A percentile compares a stretch with the other conserved stretches of the same genome.
phyloP scores from a whole-genome alignment of 1,140 invertebrate genomes.

The Triops cancriformis region DNA sequence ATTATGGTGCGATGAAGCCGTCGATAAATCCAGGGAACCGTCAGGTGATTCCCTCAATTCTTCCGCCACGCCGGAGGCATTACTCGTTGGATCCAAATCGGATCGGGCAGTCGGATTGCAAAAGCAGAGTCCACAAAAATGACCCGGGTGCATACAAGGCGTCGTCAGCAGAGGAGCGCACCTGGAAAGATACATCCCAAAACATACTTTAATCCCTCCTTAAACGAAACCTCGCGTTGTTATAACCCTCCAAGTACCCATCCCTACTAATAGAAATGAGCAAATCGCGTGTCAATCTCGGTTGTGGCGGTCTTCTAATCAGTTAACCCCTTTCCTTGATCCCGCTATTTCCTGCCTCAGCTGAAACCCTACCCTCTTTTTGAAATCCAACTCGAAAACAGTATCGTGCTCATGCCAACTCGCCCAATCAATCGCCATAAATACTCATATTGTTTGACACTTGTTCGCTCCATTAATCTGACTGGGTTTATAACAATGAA shows the following conservation, averaged over 20 bases:
- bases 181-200: background rate
- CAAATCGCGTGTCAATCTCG: background rate
- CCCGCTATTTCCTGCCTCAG: background rate
- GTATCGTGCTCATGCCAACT: no score
- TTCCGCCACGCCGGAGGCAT: background rate
- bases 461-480: background rate
- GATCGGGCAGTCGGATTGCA: background rate
- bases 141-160: conserved; percentile 2
- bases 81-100: background rate
- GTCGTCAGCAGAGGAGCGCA: background rate
- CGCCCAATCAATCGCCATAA: background rate
- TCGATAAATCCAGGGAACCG: conserved; percentile 9
- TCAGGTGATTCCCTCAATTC: conserved; percentile 4
- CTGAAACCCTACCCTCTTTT: no score
- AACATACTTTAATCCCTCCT: background rate
- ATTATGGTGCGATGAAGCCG: background rate
- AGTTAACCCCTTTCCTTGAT: background rate
- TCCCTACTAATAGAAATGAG: background rate
- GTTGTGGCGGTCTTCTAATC: background rate
- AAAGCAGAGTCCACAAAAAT: conserved; percentile 1
- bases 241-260: background rate
- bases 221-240: background rate
- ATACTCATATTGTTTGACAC: background rate
- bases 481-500: background rate
- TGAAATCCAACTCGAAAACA: no score